Evolutionary conservation across 2,113 vertebrate genomes (phyloP).

Genomic region (Cacatua alba): DNA sequence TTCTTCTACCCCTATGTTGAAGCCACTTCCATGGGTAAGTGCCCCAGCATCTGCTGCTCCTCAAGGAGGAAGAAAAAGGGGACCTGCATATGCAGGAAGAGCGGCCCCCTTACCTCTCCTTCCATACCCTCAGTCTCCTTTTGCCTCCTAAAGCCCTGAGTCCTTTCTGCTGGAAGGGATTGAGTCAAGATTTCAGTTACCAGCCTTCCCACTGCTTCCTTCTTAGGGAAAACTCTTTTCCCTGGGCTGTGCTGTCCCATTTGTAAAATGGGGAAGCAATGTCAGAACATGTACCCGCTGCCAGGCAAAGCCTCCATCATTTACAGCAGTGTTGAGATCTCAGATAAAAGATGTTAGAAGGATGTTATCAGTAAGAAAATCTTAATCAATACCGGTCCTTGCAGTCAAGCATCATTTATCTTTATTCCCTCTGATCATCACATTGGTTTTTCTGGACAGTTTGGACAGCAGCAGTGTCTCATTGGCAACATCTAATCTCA

Average conservation of each 20-base stretch:
- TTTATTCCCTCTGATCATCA: background rate
- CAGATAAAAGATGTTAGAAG: background rate
- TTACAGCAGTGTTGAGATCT: background rate
- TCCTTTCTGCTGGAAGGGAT: background rate
- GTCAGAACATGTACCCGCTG: background rate
- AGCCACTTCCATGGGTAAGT: constrained; percentile 84
- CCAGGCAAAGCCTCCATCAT: background rate
- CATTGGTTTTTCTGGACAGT: background rate
- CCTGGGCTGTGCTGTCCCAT: background rate
- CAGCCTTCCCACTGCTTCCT: background rate
- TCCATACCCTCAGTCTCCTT: background rate
- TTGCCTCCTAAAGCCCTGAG: background rate
- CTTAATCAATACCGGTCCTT: background rate
- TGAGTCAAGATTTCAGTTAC: background rate
- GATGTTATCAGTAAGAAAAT: background rate
- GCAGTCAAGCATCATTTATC: background rate
- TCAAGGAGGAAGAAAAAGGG: background rate
- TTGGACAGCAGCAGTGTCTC: background rate
- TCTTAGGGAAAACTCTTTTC: background rate
- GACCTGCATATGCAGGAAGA: background rate
- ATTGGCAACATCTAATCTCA: background rate
- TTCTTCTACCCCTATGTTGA: constrained; percentile 94
- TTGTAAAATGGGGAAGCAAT: background rate
- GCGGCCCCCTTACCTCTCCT: background rate
- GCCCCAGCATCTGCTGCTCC: background rate